phyloP scores from a whole-genome alignment of 2,797 vertebrate species.

The Botia almorhae region DNA sequence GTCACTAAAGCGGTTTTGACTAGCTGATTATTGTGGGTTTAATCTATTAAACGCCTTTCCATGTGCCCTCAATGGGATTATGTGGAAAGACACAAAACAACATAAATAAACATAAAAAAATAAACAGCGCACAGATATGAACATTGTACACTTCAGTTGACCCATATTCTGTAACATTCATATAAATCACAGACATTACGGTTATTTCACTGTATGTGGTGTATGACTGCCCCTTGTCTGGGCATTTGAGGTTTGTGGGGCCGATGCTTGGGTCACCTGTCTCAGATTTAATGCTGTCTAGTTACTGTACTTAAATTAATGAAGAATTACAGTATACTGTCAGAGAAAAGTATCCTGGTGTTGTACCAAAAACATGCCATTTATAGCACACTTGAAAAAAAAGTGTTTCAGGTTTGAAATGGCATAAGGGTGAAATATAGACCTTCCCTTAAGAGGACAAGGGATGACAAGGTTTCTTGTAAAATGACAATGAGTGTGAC shows the following conservation, averaged over 20 bases:
- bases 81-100: slow-evolving; percentile 44
- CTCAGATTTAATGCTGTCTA: not conserved
- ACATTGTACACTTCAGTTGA: not conserved
- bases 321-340: not conserved
- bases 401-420: not conserved
- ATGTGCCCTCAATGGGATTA: slow-evolving; percentile 70
- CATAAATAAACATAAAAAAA: slow-evolving; percentile 1
- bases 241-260: not conserved
- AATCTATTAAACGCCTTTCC: slow-evolving; percentile 74
- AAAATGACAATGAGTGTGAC: not conserved
- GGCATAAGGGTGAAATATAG: too few relatives aligned
- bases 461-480: not conserved
- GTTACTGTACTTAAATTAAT: not conserved
- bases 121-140: not conserved
- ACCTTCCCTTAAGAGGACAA: not conserved
- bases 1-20: slow-evolving; percentile 70
- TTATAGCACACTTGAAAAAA: not conserved
- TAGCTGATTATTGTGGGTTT: slow-evolving; percentile 67
- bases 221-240: not conserved
- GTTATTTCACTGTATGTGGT: not conserved
- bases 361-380: not conserved
- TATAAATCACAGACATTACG: not conserved
- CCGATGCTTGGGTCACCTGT: slow-evolving; percentile 65
- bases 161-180: not conserved
- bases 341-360: too few relatives aligned